Conservation (phyloP, 1,140 invertebrate species). For the Hypsibius dujardini region DNA sequence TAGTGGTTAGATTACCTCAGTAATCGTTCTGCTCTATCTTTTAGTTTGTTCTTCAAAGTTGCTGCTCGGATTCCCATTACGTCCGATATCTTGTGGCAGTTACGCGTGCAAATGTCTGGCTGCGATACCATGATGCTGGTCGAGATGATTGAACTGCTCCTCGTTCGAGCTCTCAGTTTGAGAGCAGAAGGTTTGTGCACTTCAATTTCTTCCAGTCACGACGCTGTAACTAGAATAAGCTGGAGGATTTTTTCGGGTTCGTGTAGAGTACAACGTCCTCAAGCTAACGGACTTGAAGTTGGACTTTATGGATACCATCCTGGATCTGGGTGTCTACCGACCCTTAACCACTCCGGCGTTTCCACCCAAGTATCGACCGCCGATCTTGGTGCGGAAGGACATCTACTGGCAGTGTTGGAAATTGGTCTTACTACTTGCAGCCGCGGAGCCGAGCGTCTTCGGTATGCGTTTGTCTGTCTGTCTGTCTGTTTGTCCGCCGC, state of each 20-base stretch:
- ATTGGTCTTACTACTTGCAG: neutral
- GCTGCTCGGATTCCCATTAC: neutral
- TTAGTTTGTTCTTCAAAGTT: neutral
- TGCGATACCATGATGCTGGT: neutral
- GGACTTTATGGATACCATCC: neutral
- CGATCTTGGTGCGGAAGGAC: neutral
- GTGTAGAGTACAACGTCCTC: conserved; percentile 4
- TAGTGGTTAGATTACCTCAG: too few relatives aligned
- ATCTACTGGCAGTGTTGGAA: conserved; percentile 5
- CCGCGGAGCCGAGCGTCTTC: neutral
- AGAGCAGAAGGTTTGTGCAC: neutral
- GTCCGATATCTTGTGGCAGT: neutral
- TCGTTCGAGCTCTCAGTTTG: neutral
- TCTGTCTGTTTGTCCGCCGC: too few relatives aligned
- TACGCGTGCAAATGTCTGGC: neutral
- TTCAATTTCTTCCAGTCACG: too few relatives aligned
- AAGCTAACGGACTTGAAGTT: neutral
- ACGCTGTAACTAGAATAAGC: too few relatives aligned
- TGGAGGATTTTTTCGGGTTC: too few relatives aligned
- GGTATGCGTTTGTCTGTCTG: neutral
- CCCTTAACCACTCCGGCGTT: neutral
- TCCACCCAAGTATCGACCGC: neutral
- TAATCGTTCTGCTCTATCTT: too few relatives aligned
- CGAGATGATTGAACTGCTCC: neutral
- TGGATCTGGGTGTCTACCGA: neutral